Conservation (phyloP, 2,888 invertebrate species). For the Pseudanteris insignis region DNA sequence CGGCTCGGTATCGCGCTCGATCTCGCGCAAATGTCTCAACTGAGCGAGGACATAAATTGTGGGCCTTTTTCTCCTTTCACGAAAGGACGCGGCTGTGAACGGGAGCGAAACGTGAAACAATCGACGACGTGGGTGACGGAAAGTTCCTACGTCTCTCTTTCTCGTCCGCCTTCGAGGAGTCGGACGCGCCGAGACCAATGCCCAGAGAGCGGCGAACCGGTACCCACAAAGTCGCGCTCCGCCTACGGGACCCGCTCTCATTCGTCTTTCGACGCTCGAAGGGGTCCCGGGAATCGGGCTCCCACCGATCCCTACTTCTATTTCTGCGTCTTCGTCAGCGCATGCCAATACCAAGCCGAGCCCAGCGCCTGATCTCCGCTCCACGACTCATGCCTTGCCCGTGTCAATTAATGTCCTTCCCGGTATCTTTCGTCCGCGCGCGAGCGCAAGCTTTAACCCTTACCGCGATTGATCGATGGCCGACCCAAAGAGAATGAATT, state of each 20-base stretch:
- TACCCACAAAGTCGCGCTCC: constrained; percentile 59
- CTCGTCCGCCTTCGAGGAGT: constrained; percentile 38
- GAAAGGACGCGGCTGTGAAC: constrained; percentile 42
- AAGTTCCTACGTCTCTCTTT: constrained; percentile 47
- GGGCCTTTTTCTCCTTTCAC: constrained; percentile 48
- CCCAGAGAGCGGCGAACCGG: constrained; percentile 57
- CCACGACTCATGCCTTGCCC: constrained; percentile 46
- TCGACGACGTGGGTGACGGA: constrained; percentile 61
- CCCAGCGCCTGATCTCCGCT: constrained; percentile 19
- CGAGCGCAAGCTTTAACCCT: constrained; percentile 40
- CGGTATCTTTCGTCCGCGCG: constrained; percentile 41
- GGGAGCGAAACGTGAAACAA: constrained; percentile 57
- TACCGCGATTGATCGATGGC: constrained; percentile 62
- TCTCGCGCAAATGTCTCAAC: constrained; percentile 65
- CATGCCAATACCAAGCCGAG: constrained; percentile 32
- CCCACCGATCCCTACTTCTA: constrained; percentile 27
- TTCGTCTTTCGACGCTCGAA: constrained; percentile 47
- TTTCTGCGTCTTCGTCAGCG: constrained; percentile 36
- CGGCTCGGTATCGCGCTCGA: constrained; percentile 54
- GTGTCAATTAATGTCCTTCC: constrained; percentile 65
- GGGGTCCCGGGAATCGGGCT: constrained; percentile 45
- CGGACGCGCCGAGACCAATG: constrained; percentile 54
- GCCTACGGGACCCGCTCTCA: constrained; percentile 55
- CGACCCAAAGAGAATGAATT: constrained; percentile 58
- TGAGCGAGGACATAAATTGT: constrained; percentile 63